These are phyloP conservation scores for Eidolon dupreanum DNA, from an alignment of 2,797 vertebrate species.

Conservation along the genomic window DNA sequence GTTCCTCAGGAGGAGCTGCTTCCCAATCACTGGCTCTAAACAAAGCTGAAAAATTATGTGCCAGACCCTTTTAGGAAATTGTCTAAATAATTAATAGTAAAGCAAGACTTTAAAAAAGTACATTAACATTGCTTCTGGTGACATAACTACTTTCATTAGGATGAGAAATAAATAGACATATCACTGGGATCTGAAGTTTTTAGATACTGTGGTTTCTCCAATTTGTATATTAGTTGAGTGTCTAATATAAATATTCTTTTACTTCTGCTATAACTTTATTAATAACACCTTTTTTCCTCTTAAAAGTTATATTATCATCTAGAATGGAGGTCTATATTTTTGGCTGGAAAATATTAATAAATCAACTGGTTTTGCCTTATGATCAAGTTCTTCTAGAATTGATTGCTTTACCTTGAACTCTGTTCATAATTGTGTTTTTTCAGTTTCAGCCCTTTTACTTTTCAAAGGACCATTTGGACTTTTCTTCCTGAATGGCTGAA, in stretches of 20 bases:
- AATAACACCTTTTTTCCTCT: slow-evolving; percentile 86
- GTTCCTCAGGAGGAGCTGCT: slow-evolving; percentile 93
- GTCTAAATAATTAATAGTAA: slow-evolving; percentile 94
- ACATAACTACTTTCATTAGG: slow-evolving; percentile 91
- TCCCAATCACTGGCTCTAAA: slow-evolving; percentile 95
- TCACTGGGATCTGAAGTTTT: slow-evolving; percentile 92
- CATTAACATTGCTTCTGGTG: slow-evolving; percentile 94
- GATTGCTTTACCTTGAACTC: slow-evolving; percentile 94
- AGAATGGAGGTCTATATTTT: slow-evolving; percentile 92
- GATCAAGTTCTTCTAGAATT: slow-evolving; percentile 94
- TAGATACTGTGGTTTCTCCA: slow-evolving; percentile 93
- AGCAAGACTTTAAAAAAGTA: slow-evolving; percentile 93
- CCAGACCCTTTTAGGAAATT: slow-evolving; percentile 96
- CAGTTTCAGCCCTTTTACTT: slow-evolving; percentile 84
- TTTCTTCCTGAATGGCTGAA: slow-evolving; percentile 93
- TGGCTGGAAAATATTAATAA: slow-evolving; percentile 83
- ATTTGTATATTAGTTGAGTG: slow-evolving; percentile 94
- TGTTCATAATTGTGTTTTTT: slow-evolving; percentile 91
- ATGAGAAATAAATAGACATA: slow-evolving; percentile 89
- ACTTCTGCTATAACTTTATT: slow-evolving; percentile 93
- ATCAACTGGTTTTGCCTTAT: slow-evolving; percentile 91
- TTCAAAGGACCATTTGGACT: slow-evolving; percentile 93
- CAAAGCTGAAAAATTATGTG: slow-evolving; percentile 91
- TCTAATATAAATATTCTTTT: slow-evolving; percentile 94
- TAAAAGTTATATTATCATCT: slow-evolving; percentile 92